Percentiles rank a stretch among this genome's conserved stretches.
phyloP scores from a whole-genome alignment of 2,888 invertebrate species.

The Electrophaes corylata region DNA sequence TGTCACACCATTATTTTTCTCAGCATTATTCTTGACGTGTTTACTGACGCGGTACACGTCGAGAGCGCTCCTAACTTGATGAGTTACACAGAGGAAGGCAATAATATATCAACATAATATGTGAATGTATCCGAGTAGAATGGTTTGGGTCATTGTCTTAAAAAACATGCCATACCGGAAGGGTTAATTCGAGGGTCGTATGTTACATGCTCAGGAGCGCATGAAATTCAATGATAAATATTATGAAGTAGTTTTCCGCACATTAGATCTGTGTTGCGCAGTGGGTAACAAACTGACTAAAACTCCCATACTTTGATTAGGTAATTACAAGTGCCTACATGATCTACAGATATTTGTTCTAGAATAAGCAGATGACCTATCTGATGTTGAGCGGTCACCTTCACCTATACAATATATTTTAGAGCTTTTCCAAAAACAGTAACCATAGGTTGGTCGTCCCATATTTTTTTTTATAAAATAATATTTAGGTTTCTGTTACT shows the following conservation, averaged over 20 bases:
- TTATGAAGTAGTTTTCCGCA: conserved; percentile 18
- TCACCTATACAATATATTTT: no score
- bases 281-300: background rate
- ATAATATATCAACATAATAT: conserved; percentile 40
- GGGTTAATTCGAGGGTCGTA: conserved; percentile 27
- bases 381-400: no score
- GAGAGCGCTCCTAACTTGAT: conserved; percentile 36
- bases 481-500: no score
- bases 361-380: no score
- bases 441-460: no score
- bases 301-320: no score
- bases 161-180: conserved; percentile 34
- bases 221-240: conserved; percentile 12
- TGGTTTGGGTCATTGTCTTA: conserved; percentile 30
- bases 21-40: conserved; percentile 38
- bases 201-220: conserved; percentile 24
- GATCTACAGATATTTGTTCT: no score
- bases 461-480: no score
- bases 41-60: conserved; percentile 39
- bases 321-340: no score
- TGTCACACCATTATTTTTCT: conserved; percentile 43
- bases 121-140: conserved; percentile 38
- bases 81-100: conserved; percentile 36
- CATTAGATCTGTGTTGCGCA: conserved; percentile 29
- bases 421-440: background rate